These are phyloP conservation scores for Strigamia transsilvanica DNA, from an alignment of 2,888 invertebrate genomes.

Conservation along the genomic window DNA sequence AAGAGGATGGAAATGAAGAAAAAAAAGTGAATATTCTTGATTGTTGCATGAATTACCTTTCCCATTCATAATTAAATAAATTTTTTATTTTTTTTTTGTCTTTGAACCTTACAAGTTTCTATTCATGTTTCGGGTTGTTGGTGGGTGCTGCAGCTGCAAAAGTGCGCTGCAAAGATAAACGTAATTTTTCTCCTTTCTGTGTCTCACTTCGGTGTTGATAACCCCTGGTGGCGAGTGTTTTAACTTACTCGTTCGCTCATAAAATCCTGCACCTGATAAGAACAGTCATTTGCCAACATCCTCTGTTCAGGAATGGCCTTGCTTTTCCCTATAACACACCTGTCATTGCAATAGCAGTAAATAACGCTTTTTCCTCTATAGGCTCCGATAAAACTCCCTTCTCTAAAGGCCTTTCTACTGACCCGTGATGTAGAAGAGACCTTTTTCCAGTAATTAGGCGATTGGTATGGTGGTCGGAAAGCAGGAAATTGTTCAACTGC, in stretches of 20 bases:
- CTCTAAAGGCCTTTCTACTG: not conserved
- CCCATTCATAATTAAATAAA: not conserved
- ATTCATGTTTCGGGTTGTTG: slow-evolving; percentile 19
- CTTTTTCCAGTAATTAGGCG: not conserved
- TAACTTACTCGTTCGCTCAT: slow-evolving; percentile 49
- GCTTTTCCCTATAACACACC: slow-evolving; percentile 45
- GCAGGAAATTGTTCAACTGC: not conserved
- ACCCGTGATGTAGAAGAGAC: not conserved
- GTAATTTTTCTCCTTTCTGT: slow-evolving; percentile 36
- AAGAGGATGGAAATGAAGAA: not conserved
- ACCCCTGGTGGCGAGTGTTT: slow-evolving; percentile 46
- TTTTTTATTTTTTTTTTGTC: not conserved
- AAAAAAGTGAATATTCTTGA: not conserved
- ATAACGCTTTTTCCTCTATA: slow-evolving; percentile 29
- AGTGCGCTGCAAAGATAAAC: slow-evolving; percentile 42
- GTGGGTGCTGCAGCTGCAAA: slow-evolving; percentile 44
- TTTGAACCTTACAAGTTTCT: not conserved
- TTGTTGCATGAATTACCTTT: not conserved
- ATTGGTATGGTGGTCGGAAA: not conserved
- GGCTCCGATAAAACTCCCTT: slow-evolving; percentile 7
- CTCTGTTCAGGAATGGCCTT: slow-evolving; percentile 39
- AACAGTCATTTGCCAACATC: slow-evolving; percentile 49
- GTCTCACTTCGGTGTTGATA: slow-evolving; percentile 41
- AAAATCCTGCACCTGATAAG: slow-evolving; percentile 48
- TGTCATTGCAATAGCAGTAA: slow-evolving; percentile 28